Evolutionary conservation across 2,888 invertebrate genomes (phyloP).

Genomic region (Ptychoptera albimana): DNA sequence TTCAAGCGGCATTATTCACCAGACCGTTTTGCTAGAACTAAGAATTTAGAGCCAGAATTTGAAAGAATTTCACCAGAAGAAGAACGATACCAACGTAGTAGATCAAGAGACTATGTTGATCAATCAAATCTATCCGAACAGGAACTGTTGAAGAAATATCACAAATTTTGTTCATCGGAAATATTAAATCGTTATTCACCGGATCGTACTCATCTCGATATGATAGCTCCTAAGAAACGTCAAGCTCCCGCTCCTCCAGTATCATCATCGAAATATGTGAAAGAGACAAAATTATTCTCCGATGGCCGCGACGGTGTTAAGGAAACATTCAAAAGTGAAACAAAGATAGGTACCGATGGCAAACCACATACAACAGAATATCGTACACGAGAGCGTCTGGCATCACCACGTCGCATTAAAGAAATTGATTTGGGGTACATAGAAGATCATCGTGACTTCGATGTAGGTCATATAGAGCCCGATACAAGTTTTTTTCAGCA

Average conservation of each 20-base stretch:
- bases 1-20: conserved; percentile 19
- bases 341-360: conserved; percentile 27
- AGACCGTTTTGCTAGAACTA: conserved; percentile 36
- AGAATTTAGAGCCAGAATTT: conserved; percentile 2
- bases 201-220: conserved; percentile 22
- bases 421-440: conserved; percentile 9
- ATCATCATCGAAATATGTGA: conserved; percentile 21
- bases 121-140: conserved; percentile 17
- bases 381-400: conserved; percentile 27
- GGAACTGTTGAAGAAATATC: conserved; percentile 18
- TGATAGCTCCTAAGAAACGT: conserved; percentile 15
- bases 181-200: conserved; percentile 21
- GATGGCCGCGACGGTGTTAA: conserved; percentile 36
- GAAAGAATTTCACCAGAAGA: neutral
- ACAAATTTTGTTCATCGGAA: conserved; percentile 20
- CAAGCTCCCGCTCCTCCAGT: conserved; percentile 17
- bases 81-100: neutral
- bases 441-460: conserved; percentile 15
- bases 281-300: conserved; percentile 22
- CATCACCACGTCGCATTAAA: neutral
- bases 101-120: conserved; percentile 3
- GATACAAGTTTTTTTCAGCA: conserved; percentile 32
- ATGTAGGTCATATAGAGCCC: conserved; percentile 29
- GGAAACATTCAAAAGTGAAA: conserved; percentile 32
- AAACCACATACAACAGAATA: conserved; percentile 29